Conservation (phyloP, 2,888 invertebrate species). For the Cylindroiulus punctatus region DNA sequence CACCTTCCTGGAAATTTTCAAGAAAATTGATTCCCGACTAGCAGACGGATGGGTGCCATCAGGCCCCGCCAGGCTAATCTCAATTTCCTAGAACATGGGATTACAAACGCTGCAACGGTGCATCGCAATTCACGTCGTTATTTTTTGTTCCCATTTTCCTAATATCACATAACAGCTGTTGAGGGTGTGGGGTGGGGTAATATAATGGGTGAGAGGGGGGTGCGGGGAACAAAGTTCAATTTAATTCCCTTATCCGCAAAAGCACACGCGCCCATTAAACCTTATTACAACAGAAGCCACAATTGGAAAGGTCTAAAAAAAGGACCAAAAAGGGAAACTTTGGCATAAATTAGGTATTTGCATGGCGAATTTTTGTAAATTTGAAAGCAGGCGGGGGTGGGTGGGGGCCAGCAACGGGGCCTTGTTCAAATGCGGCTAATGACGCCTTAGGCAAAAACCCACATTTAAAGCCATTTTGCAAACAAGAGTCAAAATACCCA, state of each 20-base stretch:
- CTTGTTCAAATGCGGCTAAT: constrained; percentile 37
- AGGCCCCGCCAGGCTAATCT: background rate
- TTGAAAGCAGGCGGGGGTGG: background rate
- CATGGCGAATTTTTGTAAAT: background rate
- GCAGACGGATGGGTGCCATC: background rate
- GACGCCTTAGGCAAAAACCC: background rate
- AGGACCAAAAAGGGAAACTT: background rate
- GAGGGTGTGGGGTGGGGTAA: background rate
- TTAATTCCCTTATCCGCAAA: constrained; percentile 28
- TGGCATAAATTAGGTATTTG: constrained; percentile 11
- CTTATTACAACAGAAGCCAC: constrained; percentile 7
- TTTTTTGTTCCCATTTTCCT: constrained; percentile 6
- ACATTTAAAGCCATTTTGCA: background rate
- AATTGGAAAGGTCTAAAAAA: background rate
- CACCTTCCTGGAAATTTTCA: background rate
- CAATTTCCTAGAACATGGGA: background rate
- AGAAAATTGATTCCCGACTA: background rate
- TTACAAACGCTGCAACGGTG: background rate
- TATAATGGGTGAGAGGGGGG: background rate
- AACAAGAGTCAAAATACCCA: constrained; percentile 3
- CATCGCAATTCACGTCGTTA: background rate
- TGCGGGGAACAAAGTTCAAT: background rate
- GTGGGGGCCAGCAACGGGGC: background rate
- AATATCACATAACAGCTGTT: constrained; percentile 28
- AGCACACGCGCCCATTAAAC: constrained; percentile 34